Conservation (phyloP, 1,140 invertebrate species). For the Halictus rubicundus region DNA sequence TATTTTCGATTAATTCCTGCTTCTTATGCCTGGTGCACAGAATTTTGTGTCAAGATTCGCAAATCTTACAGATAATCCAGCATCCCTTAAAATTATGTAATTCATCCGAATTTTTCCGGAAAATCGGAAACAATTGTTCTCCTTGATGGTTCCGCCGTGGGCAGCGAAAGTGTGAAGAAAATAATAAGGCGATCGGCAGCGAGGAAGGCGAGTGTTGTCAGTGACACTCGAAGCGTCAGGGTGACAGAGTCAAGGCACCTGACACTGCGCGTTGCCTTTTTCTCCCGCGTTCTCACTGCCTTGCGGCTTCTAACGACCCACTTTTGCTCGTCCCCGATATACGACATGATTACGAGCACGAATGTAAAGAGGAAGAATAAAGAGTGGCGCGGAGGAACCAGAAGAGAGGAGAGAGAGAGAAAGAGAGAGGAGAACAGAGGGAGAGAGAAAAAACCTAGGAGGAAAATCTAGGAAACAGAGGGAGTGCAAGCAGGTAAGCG, state of each 20-base stretch:
- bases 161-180: too few species aligned
- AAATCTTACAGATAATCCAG: too few species aligned
- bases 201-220: constrained; percentile 50
- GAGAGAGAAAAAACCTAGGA: constrained; percentile 38
- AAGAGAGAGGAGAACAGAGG: neutral
- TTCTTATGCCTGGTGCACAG: too few species aligned
- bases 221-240: constrained; percentile 61
- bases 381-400: neutral
- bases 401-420: neutral
- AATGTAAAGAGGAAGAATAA: constrained; percentile 14
- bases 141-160: too few species aligned
- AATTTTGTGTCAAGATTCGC: too few species aligned
- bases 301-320: constrained; percentile 51
- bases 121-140: too few species aligned
- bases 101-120: too few species aligned
- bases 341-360: constrained; percentile 24
- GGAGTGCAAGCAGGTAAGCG: constrained; percentile 63
- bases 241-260: constrained; percentile 70
- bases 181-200: constrained; percentile 1
- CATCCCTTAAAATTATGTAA: too few species aligned
- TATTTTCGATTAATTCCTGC: too few species aligned
- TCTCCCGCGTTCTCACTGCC: neutral
- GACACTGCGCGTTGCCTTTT: constrained; percentile 18
- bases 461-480: constrained; percentile 44
- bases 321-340: constrained; percentile 53